Base-by-base conservation (phyloP, 2,113 vertebrate genomes). In the Heterochromis multidens region DNA sequence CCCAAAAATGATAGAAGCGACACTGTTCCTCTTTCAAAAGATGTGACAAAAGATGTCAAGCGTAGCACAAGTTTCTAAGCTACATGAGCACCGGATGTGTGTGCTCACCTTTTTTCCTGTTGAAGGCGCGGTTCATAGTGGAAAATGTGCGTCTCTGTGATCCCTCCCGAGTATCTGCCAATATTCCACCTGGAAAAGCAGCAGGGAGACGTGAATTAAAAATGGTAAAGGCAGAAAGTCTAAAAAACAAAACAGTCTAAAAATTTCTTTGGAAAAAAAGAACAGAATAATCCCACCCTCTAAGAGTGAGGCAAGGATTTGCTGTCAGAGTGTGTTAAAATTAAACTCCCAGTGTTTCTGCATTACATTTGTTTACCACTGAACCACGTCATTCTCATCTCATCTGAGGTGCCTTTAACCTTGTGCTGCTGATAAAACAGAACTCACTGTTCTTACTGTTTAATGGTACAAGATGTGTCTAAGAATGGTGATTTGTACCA, bases 51-150 rank as follows among this genome's bases (percentile, higher is more conserved):
- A 33, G 7, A 67, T 19, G 57, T 25, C n/a, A 3, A 52, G 13
- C 40, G 23, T 5, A 27, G 33, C 46, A 57, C 12, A 52, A 11
- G 8, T 60, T 62, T 40, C 12, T 21, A 14, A 62, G 16, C 52
- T 65, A 31, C 67, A 88, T 59, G 10, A 33, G 43, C 19, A 33
- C 31, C 3, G 0, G 60, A 14, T 67, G 4, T 81, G 7, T 70
- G 27, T 67, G 85, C 92, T 95, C 92, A 98, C 97, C 97, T 97
- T 97, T 98, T 94, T 98, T 98, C 89, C 97, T 96, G 95, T 97
- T 98, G 94, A 98, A 98, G 90, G 97, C 97, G 82, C 97, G 97
- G 88, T 98, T 98, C 97, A 98, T 98, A 95, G 93, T 97, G 97
- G 91, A 94, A 95, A 94, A 86, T 43, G 84, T 90, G 89, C 5